A percentile compares a stretch with the other conserved stretches of the same genome.
Conservation (phyloP, 2,113 vertebrate genomes). For the Nannospalax galili region DNA sequence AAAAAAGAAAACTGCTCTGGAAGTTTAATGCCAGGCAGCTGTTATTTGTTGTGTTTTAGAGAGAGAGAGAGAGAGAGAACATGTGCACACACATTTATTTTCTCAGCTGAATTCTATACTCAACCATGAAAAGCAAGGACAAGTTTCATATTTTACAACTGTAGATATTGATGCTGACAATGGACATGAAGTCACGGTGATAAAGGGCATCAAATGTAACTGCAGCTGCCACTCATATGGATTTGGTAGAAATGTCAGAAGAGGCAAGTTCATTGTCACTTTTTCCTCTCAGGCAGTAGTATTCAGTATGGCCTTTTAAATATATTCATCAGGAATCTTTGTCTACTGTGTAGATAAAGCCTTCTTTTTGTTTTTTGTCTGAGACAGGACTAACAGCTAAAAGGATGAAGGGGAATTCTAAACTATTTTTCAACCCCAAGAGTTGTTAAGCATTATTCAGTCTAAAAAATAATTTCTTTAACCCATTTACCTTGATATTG, state of each 20-base stretch:
- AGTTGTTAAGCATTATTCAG: not conserved
- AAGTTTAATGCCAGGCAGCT: not conserved
- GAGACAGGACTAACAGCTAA: not conserved
- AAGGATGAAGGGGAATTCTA: not conserved
- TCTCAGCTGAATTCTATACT: not conserved
- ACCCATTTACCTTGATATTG: constrained; percentile 1
- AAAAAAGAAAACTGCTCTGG: not conserved
- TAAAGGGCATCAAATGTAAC: constrained; percentile 62
- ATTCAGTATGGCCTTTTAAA: constrained; percentile 54
- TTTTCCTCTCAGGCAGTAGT: constrained; percentile 51
- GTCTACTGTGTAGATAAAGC: not conserved
- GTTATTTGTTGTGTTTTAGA: not conserved
- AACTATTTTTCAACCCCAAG: not conserved
- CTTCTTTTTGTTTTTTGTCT: not conserved
- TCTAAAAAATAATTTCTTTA: not conserved
- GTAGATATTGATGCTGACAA: not conserved
- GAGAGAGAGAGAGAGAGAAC: too few relatives aligned
- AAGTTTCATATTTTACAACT: constrained; percentile 59
- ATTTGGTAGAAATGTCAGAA: constrained; percentile 57
- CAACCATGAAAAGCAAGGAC: constrained; percentile 41
- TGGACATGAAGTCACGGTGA: constrained; percentile 74
- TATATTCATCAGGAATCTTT: constrained; percentile 37
- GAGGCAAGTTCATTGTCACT: constrained; percentile 53
- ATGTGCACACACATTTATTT: not conserved
- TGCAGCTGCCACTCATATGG: constrained; percentile 62